Percentiles rank a stretch among this genome's conserved stretches.
These are phyloP conservation scores for Thymelicus lineola DNA, from an alignment of 2,888 invertebrate genomes.

Conservation along the genomic window DNA sequence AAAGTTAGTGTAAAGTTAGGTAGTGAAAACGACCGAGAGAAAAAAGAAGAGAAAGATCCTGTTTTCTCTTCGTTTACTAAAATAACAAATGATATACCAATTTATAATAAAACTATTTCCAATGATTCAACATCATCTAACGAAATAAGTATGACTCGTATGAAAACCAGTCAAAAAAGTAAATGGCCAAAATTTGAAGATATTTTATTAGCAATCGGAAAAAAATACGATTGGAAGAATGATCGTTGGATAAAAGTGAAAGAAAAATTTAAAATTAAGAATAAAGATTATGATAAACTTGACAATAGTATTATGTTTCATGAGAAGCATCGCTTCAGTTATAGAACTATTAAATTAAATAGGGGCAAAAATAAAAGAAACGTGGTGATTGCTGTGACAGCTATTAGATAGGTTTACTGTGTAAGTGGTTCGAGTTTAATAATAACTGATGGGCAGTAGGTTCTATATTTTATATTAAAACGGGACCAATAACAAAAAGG, in stretches of 20 bases:
- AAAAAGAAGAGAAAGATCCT: not conserved
- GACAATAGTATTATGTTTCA: conserved; percentile 57
- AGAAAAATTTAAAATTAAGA: conserved; percentile 56
- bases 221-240: conserved; percentile 79
- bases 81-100: conserved; percentile 2
- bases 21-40: not conserved
- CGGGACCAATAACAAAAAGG: conserved; percentile 69
- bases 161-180: not conserved
- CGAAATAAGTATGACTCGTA: not conserved
- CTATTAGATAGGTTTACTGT: conserved; percentile 69
- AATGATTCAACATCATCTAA: conserved; percentile 28
- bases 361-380: conserved; percentile 75
- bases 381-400: conserved; percentile 76
- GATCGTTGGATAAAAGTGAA: conserved; percentile 80
- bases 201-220: conserved; percentile 70
- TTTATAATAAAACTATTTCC: conserved; percentile 30
- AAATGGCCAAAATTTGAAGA: conserved; percentile 78
- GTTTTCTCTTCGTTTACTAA: not conserved
- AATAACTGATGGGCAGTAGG: conserved; percentile 38
- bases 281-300: conserved; percentile 43
- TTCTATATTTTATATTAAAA: conserved; percentile 63
- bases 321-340: conserved; percentile 75
- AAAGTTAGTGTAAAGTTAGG: not conserved
- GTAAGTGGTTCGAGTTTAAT: conserved; percentile 44
- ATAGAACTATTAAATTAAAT: conserved; percentile 74